Conservation (phyloP, 92 coral and sea anemone genomes). For the Porites divaricata region DNA sequence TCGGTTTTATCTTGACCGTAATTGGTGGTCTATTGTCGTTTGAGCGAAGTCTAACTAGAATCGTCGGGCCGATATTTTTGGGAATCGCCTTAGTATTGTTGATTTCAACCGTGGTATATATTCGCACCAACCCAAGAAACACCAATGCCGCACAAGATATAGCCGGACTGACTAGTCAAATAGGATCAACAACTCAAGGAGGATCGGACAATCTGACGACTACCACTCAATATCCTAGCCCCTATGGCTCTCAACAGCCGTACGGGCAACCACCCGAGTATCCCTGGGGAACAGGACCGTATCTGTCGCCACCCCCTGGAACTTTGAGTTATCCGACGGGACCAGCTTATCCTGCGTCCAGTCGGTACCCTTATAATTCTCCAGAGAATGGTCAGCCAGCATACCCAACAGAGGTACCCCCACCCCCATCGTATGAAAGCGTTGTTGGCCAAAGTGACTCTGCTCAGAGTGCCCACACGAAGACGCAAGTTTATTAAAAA, state of each 20-base stretch:
- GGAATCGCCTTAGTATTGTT: conserved; percentile 40
- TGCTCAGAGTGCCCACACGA: conserved; percentile 13
- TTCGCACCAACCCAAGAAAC: conserved; percentile 3
- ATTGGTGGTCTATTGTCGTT: conserved; percentile 46
- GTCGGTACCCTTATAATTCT: conserved; percentile 28
- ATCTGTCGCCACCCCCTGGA: conserved; percentile 7
- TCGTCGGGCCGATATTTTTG: conserved; percentile 17
- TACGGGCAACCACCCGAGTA: conserved; percentile 15
- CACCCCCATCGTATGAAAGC: conserved; percentile 53
- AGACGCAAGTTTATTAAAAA: too few species aligned
- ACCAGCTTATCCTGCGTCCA: conserved; percentile 10
- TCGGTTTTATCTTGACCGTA: conserved; percentile 64
- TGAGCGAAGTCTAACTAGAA: too few species aligned
- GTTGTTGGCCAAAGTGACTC: conserved; percentile 11
- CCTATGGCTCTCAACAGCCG: conserved; percentile 16
- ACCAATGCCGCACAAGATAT: conserved; percentile 32
- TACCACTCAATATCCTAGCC: background rate
- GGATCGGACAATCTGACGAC: background rate
- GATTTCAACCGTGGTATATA: conserved; percentile 10
- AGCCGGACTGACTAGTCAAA: background rate
- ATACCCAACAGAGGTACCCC: conserved; percentile 40
- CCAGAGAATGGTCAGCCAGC: conserved; percentile 22
- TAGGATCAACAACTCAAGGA: conserved; percentile 14
- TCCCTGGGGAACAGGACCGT: background rate
- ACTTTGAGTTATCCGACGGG: conserved; percentile 28